Percentiles rank a stretch among this genome's conserved stretches.
Evolutionary conservation across 2,113 vertebrate genomes (phyloP).

Genomic region (Corydoras maculifer): DNA sequence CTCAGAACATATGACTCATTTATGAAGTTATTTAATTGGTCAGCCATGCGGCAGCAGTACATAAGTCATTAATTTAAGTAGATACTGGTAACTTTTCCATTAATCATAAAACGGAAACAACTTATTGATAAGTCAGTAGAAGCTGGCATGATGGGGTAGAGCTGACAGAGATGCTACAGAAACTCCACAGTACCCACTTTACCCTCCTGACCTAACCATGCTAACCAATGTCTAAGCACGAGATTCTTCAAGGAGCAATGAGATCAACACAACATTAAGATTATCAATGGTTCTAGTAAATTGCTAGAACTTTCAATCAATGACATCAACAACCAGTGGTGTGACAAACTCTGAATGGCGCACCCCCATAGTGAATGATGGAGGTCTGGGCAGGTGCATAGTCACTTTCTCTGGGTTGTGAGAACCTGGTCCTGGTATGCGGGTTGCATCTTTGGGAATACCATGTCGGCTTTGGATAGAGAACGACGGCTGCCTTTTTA

Average conservation of each 20-base stretch:
- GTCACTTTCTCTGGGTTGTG: constrained; percentile 73
- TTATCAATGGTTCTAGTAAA: neutral
- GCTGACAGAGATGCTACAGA: no score
- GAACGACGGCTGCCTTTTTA: constrained; percentile 69
- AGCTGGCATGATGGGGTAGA: no score
- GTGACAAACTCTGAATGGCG: constrained; percentile 72
- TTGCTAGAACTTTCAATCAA: constrained; percentile 40
- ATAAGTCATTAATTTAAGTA: no score
- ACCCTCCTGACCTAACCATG: no score
- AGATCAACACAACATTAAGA: neutral
- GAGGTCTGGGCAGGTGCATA: constrained; percentile 57
- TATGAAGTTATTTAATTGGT: no score
- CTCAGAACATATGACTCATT: no score
- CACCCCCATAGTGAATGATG: constrained; percentile 71
- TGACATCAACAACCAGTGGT: constrained; percentile 57
- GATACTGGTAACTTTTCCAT: no score
- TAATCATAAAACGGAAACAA: no score
- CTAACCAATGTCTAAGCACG: no score
- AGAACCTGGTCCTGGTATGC: constrained; percentile 69
- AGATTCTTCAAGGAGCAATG: neutral
- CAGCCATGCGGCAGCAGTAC: no score
- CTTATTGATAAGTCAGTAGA: no score
- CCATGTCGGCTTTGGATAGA: constrained; percentile 74
- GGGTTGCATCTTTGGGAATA: constrained; percentile 35
- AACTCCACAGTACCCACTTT: no score